A percentile compares a stretch with the other conserved stretches of the same genome.
Conservation (phyloP, 2,888 invertebrate genomes). For the Hypomecis atomaria region DNA sequence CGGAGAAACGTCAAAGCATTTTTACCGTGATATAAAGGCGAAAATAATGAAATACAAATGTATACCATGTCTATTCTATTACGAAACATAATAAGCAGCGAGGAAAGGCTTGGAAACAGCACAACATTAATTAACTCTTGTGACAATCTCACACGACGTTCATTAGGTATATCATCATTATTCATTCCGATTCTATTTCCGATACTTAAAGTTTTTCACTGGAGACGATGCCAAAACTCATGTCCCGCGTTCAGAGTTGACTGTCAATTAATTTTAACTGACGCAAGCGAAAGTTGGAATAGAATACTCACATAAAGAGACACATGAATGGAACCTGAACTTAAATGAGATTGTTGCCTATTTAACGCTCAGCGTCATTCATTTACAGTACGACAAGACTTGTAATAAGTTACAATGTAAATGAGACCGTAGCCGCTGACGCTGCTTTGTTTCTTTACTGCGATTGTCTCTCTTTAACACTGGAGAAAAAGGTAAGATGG, state of each 20-base stretch:
- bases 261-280: conserved; percentile 77
- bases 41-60: conserved; percentile 71
- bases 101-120: conserved; percentile 54
- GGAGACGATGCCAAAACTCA: conserved; percentile 69
- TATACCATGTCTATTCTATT: conserved; percentile 60
- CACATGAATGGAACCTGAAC: conserved; percentile 58
- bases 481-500: neutral
- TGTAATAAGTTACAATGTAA: neutral
- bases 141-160: conserved; percentile 78
- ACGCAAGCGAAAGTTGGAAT: conserved; percentile 65
- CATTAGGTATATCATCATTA: conserved; percentile 74
- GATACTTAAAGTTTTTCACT: conserved; percentile 74
- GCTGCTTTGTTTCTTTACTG: neutral
- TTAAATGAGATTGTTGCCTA: conserved; percentile 57
- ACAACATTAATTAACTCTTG: conserved; percentile 73
- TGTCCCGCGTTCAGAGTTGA: conserved; percentile 58
- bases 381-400: conserved; percentile 9
- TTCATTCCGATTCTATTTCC: conserved; percentile 76
- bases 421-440: neutral
- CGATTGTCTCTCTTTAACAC: neutral
- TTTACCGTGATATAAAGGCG: conserved; percentile 55
- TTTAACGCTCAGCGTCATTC: conserved; percentile 32
- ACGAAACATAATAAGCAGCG: conserved; percentile 51
- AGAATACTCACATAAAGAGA: conserved; percentile 51
- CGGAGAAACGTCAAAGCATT: conserved; percentile 61